Conservation (phyloP, 2,797 vertebrate species). For the Myotis findleyi region DNA sequence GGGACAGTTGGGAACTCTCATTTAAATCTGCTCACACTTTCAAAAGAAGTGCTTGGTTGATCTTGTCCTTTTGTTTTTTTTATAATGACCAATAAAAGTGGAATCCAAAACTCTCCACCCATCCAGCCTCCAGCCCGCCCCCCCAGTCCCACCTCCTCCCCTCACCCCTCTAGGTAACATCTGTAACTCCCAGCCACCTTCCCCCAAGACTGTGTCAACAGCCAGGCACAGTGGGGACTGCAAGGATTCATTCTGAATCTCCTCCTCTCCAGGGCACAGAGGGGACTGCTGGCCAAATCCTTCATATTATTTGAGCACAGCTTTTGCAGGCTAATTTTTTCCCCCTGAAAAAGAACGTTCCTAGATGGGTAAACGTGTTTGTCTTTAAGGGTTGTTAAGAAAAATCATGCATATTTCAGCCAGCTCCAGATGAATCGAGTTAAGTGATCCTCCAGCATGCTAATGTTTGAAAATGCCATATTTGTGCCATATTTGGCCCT, state of each 20-base stretch:
- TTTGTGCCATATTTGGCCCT: slow-evolving; percentile 79
- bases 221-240: slow-evolving; percentile 63
- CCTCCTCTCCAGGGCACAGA: slow-evolving; percentile 61
- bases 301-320: not conserved
- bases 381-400: slow-evolving; percentile 82
- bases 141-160: not conserved
- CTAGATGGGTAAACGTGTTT: slow-evolving; percentile 82
- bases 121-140: not conserved
- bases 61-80: not conserved
- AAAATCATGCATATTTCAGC: slow-evolving; percentile 76
- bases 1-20: not conserved
- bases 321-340: slow-evolving; percentile 48
- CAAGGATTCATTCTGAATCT: slow-evolving; percentile 50
- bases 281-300: slow-evolving; percentile 30
- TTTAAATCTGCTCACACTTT: slow-evolving; percentile 33
- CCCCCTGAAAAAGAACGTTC: slow-evolving; percentile 19
- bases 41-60: not conserved
- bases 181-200: not conserved
- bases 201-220: slow-evolving; percentile 47
- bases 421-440: slow-evolving; percentile 82
- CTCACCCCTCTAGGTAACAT: not conserved
- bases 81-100: slow-evolving; percentile 31
- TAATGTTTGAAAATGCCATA: slow-evolving; percentile 79
- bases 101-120: not conserved
- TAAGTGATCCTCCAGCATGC: slow-evolving; percentile 79